These are phyloP conservation scores for Euproctis similis DNA, from an alignment of 2,888 invertebrate species.

Conservation along the genomic window DNA sequence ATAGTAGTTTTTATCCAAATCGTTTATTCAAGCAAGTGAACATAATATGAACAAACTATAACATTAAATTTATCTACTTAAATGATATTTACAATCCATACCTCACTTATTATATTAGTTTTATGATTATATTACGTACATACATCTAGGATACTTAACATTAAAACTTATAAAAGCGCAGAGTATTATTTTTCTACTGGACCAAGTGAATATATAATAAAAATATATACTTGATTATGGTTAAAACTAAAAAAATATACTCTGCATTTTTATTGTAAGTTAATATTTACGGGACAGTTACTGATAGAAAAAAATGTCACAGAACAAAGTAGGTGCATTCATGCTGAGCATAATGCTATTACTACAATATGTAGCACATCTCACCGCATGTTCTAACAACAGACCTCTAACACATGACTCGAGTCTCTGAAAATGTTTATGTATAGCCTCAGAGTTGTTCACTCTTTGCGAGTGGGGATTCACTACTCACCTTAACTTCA, in stretches of 20 bases:
- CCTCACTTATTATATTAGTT: conserved; percentile 56
- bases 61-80: conserved; percentile 76
- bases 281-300: conserved; percentile 44
- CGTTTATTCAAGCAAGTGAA: conserved; percentile 76
- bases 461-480: no score
- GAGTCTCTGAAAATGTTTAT: no score
- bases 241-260: conserved; percentile 36
- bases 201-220: conserved; percentile 26
- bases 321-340: conserved; percentile 32
- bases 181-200: conserved; percentile 40
- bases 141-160: conserved; percentile 58
- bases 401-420: no score
- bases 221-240: conserved; percentile 13
- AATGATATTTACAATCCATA: conserved; percentile 73
- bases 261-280: conserved; percentile 58
- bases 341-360: no score
- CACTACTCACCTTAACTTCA: no score
- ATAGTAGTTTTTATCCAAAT: conserved; percentile 67
- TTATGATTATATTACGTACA: conserved; percentile 54
- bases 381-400: no score
- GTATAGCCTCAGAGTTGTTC: no score
- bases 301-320: conserved; percentile 47
- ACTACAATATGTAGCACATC: no score
- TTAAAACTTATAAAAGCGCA: conserved; percentile 55
- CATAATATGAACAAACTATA: conserved; percentile 75